Evolutionary conservation across 2,888 invertebrate genomes (phyloP).

Genomic region (Arctia plantaginis): DNA sequence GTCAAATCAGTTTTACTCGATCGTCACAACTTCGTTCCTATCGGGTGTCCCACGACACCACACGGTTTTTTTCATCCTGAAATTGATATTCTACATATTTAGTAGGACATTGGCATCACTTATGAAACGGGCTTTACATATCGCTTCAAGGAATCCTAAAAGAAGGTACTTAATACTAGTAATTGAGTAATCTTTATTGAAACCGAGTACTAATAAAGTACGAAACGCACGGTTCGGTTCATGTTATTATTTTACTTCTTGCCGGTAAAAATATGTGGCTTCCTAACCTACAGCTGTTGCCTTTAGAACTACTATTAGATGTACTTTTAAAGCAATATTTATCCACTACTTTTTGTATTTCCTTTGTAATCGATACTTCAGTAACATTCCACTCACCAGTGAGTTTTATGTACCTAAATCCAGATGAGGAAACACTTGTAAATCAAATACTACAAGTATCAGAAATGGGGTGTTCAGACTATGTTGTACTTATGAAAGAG

Average conservation of each 20-base stretch:
- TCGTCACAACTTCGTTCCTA: no score
- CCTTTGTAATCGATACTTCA: conserved; percentile 67
- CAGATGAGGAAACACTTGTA: conserved; percentile 55
- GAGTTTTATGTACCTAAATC: conserved; percentile 59
- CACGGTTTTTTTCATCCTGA: background rate
- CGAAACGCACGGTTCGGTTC: background rate
- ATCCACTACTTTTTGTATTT: conserved; percentile 68
- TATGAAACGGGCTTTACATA: background rate
- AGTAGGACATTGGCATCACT: background rate
- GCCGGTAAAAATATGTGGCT: no score
- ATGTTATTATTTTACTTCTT: no score
- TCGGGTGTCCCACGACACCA: no score
- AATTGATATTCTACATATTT: background rate
- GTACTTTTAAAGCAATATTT: conserved; percentile 68
- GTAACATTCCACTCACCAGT: conserved; percentile 54
- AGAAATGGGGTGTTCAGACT: conserved; percentile 82
- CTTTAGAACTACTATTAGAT: conserved; percentile 71
- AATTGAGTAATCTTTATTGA: background rate
- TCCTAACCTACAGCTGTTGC: conserved; percentile 32
- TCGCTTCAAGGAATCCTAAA: conserved; percentile 1
- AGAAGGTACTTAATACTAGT: background rate
- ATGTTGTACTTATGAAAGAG: conserved; percentile 70
- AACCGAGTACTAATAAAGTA: background rate
- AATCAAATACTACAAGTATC: conserved; percentile 65
- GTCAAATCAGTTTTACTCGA: no score